phyloP scores from a whole-genome alignment of 2,888 invertebrate genomes.

The Boloria euphrosyne region DNA sequence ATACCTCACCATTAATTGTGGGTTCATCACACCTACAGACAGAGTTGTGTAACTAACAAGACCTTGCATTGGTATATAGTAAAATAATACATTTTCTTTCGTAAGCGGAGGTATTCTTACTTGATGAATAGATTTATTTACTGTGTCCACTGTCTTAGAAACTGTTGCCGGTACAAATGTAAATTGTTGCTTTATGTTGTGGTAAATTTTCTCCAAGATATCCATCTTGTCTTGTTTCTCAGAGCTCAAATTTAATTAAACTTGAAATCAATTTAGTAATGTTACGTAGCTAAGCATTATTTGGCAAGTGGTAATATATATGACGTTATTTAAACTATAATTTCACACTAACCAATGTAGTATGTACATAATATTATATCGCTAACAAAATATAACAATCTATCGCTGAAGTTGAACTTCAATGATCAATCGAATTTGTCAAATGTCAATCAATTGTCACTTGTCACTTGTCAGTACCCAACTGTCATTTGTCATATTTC shows the following conservation, averaged over 20 bases:
- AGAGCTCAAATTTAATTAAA: constrained; percentile 22
- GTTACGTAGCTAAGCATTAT: constrained; percentile 71
- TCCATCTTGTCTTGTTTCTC: constrained; percentile 58
- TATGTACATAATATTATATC: neutral
- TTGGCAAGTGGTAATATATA: constrained; percentile 68
- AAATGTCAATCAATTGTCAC: constrained; percentile 1
- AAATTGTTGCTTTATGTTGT: constrained; percentile 58
- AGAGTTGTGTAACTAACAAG: constrained; percentile 89
- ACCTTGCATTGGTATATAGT: constrained; percentile 90
- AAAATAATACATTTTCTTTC: constrained; percentile 86
- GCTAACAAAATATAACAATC: no score
- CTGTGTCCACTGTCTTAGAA: constrained; percentile 63
- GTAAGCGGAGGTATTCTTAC: constrained; percentile 85
- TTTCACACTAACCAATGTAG: constrained; percentile 30
- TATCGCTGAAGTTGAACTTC: constrained; percentile 1
- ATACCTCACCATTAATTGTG: constrained; percentile 87
- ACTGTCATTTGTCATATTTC: no score
- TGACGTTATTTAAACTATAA: constrained; percentile 53
- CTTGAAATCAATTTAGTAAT: constrained; percentile 32
- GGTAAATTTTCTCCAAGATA: constrained; percentile 66
- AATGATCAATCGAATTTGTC: constrained; percentile 1
- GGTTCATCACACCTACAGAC: constrained; percentile 93
- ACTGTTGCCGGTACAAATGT: constrained; percentile 57
- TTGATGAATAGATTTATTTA: constrained; percentile 67
- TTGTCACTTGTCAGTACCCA: no score